A percentile compares a stretch with the other conserved stretches of the same genome.
These are phyloP conservation scores for Nothobranchius furzeri DNA, from an alignment of 2,113 vertebrate genomes.

Conservation along the genomic window DNA sequence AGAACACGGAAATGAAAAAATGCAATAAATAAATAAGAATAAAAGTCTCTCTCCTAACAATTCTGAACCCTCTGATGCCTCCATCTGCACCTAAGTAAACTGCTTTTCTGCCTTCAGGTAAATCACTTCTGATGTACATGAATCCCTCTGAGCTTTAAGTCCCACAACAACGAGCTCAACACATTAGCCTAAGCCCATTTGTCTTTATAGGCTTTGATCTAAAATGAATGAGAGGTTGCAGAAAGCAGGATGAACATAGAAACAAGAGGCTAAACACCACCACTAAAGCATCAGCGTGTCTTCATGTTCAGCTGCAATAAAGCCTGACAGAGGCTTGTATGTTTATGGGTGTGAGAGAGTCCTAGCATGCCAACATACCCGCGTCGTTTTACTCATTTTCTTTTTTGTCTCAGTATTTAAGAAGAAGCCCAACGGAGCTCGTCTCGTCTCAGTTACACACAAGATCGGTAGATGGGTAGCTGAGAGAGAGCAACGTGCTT, in stretches of 20 bases:
- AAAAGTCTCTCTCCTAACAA: background rate
- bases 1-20: background rate
- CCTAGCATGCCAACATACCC: background rate
- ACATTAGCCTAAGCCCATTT: background rate
- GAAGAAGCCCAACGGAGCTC: constrained; percentile 18
- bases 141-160: background rate
- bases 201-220: constrained; percentile 3
- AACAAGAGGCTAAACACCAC: background rate
- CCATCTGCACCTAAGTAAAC: background rate
- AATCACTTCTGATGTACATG: background rate
- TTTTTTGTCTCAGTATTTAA: constrained; percentile 22
- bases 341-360: background rate
- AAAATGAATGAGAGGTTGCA: background rate
- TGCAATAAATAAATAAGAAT: background rate
- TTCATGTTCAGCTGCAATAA: constrained; percentile 1
- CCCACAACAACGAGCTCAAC: background rate
- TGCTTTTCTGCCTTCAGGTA: background rate
- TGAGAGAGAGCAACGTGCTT: constrained; percentile 15
- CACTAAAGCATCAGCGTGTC: background rate
- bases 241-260: background rate
- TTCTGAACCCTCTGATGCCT: background rate
- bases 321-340: constrained; percentile 15
- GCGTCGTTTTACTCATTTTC: background rate
- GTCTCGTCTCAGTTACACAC: constrained; percentile 10
- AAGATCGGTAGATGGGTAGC: constrained; percentile 36